These are phyloP conservation scores for Heliconius ethilla DNA, from an alignment of 2,888 invertebrate species.

Conservation along the genomic window DNA sequence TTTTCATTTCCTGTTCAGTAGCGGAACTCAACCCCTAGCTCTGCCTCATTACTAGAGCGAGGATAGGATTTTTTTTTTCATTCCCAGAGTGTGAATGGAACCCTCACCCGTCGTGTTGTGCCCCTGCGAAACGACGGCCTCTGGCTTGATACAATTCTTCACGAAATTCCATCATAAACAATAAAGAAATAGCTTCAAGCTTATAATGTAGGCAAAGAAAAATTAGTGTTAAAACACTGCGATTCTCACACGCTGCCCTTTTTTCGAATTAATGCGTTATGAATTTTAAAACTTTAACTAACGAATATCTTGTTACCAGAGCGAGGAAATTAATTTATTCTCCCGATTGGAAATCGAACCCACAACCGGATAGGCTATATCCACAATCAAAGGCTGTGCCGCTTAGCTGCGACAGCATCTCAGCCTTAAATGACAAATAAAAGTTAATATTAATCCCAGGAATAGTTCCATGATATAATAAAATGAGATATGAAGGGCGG, in stretches of 20 bases:
- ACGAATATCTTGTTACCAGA: neutral
- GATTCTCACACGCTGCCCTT: too few species aligned
- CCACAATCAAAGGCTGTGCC: neutral
- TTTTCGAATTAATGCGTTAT: neutral
- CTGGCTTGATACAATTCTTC: neutral
- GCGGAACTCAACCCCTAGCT: neutral
- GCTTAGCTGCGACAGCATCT: neutral
- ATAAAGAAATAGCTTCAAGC: too few species aligned
- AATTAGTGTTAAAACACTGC: too few species aligned
- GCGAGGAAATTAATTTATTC: neutral
- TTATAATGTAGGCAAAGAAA: too few species aligned
- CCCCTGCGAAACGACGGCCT: neutral
- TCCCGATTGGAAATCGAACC: neutral
- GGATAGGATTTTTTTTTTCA: neutral
- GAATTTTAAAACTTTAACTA: neutral
- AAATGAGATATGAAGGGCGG: conserved; percentile 26
- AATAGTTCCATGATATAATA: conserved; percentile 24
- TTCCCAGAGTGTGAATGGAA: neutral
- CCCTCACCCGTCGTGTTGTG: neutral
- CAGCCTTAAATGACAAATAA: conserved; percentile 18
- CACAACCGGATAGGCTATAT: neutral
- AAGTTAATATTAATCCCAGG: conserved; percentile 25
- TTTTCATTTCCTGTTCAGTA: neutral
- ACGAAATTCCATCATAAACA: neutral
- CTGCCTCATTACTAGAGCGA: neutral